Evolutionary conservation across 2,797 vertebrate genomes (phyloP).

Genomic region (Micropoecilia bifurca): DNA sequence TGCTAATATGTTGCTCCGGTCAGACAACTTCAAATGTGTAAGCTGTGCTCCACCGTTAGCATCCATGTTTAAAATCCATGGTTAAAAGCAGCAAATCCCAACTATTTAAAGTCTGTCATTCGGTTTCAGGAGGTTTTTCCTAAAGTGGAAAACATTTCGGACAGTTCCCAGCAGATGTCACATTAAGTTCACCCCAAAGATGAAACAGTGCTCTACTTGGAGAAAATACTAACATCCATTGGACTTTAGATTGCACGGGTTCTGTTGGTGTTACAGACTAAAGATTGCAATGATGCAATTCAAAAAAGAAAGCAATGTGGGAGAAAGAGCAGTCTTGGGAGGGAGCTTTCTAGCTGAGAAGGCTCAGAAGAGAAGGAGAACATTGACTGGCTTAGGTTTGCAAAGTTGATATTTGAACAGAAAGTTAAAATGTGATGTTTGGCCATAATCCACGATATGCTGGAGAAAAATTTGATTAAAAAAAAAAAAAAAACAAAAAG

Average conservation of each 20-base stretch:
- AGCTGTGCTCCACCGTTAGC: too few species aligned
- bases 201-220: neutral
- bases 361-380: too few species aligned
- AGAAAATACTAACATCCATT: neutral
- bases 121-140: neutral
- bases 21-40: too few species aligned
- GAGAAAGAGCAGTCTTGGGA: too few species aligned
- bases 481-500: too few species aligned
- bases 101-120: conserved; percentile 1
- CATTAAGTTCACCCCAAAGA: neutral
- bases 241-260: neutral
- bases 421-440: neutral
- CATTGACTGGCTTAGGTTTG: neutral
- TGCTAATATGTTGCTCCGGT: too few species aligned
- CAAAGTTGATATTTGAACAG: neutral
- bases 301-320: neutral
- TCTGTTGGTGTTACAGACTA: neutral
- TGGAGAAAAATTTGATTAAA: neutral
- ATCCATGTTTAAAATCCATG: too few species aligned
- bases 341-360: neutral
- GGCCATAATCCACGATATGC: neutral
- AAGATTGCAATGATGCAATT: neutral
- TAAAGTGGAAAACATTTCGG: neutral
- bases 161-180: neutral
- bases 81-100: neutral